Conservation (phyloP, 2,113 vertebrate species). For the Crocuta crocuta region DNA sequence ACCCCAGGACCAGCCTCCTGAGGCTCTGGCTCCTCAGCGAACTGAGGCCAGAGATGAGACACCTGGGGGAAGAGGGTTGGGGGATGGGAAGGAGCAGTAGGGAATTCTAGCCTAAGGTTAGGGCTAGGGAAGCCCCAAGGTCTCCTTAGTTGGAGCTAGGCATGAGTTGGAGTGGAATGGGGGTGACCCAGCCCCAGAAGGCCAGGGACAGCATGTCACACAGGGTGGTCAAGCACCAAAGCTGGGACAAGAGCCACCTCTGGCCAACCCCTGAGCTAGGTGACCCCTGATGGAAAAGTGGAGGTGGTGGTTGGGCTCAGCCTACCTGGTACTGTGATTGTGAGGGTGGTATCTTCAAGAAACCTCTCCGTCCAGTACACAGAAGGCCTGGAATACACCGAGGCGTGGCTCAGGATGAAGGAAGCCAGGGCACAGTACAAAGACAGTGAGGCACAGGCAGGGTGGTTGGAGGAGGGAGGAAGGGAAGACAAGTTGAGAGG, state of each 20-base stretch:
- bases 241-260: neutral
- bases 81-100: no score
- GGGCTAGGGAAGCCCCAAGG: neutral
- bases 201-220: no score
- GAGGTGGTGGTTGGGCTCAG: neutral
- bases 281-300: neutral
- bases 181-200: neutral
- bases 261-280: neutral
- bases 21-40: neutral
- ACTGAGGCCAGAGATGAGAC: neutral
- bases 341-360: slow-evolving; percentile 48
- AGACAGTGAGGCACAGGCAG: neutral
- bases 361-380: slow-evolving; percentile 81
- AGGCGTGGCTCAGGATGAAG: neutral
- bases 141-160: neutral
- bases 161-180: neutral
- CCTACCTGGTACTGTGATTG: slow-evolving; percentile 70
- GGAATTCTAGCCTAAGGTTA: neutral
- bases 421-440: neutral
- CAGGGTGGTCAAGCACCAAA: no score
- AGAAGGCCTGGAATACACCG: slow-evolving; percentile 78
- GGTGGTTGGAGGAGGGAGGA: neutral
- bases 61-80: neutral
- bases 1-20: neutral
- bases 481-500: neutral